A percentile compares a stretch with the other conserved stretches of the same genome.
These are phyloP conservation scores for Naja naja DNA, from an alignment of 2,113 vertebrate species.

Conservation along the genomic window DNA sequence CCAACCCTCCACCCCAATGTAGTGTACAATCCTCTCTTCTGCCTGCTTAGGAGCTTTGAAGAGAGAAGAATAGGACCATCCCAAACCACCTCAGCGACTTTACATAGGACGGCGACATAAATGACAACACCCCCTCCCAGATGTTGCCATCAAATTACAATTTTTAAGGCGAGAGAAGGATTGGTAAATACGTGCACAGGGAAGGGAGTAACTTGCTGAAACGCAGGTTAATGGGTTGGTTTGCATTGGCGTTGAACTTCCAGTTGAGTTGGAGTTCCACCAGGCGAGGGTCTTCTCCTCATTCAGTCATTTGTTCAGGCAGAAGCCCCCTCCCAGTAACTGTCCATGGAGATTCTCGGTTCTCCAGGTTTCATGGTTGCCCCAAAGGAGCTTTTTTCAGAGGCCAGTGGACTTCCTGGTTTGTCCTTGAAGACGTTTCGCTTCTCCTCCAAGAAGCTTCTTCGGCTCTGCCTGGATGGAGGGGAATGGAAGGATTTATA, in stretches of 20 bases:
- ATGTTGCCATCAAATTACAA: neutral
- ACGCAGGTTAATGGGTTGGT: neutral
- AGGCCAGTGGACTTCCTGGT: too few relatives aligned
- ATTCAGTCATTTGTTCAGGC: neutral
- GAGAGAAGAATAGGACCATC: neutral
- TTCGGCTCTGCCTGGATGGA: too few relatives aligned
- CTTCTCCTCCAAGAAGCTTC: too few relatives aligned
- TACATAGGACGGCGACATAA: neutral
- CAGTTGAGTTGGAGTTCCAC: neutral
- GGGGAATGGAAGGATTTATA: too few relatives aligned
- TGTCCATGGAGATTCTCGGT: too few relatives aligned
- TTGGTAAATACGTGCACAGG: neutral
- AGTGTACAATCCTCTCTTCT: neutral
- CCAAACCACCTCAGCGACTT: neutral
- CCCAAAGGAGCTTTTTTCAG: too few relatives aligned
- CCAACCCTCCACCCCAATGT: neutral
- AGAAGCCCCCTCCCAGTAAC: neutral
- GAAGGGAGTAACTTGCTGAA: neutral
- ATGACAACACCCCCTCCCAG: neutral
- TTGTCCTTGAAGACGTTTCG: too few relatives aligned
- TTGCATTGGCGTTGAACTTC: neutral
- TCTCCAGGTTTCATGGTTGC: too few relatives aligned
- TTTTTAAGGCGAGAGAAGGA: neutral
- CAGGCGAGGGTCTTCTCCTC: neutral
- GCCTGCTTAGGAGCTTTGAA: neutral